phyloP scores from a whole-genome alignment of 2,113 vertebrate species.

The Dinomys branickii region DNA sequence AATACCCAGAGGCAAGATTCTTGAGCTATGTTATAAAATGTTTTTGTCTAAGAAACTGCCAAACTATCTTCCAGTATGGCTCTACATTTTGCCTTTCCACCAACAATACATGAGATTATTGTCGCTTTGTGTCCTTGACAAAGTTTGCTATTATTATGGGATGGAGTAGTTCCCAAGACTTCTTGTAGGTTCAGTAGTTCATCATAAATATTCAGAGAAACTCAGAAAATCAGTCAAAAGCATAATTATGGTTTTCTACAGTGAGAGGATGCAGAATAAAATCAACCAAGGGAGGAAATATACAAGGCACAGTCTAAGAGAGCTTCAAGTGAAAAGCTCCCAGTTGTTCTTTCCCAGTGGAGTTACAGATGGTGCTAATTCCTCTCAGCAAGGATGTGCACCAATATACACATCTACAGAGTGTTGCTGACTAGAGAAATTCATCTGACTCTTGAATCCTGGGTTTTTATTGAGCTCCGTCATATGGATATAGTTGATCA shows the following conservation, averaged over 20 bases:
- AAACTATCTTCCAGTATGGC: background rate
- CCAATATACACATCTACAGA: background rate
- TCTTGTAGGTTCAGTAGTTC: background rate
- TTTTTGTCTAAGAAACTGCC: background rate
- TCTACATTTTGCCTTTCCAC: background rate
- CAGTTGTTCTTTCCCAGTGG: background rate
- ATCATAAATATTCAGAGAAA: background rate
- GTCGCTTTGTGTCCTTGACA: background rate
- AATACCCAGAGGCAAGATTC: background rate
- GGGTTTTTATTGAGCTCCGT: background rate
- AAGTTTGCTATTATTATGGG: background rate
- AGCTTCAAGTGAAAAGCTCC: background rate
- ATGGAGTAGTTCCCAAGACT: background rate
- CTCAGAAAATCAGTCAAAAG: background rate
- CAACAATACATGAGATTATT: background rate
- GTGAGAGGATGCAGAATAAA: background rate
- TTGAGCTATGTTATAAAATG: background rate
- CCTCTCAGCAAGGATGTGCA: background rate
- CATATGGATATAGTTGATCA: background rate
- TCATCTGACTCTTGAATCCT: background rate
- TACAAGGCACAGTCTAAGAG: background rate
- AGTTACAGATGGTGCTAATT: background rate
- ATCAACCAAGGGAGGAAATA: background rate
- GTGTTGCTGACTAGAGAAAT: background rate
- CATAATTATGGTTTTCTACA: background rate